phyloP scores from a whole-genome alignment of 64 coral and sea anemone species.

The Stylophora pistillata region DNA sequence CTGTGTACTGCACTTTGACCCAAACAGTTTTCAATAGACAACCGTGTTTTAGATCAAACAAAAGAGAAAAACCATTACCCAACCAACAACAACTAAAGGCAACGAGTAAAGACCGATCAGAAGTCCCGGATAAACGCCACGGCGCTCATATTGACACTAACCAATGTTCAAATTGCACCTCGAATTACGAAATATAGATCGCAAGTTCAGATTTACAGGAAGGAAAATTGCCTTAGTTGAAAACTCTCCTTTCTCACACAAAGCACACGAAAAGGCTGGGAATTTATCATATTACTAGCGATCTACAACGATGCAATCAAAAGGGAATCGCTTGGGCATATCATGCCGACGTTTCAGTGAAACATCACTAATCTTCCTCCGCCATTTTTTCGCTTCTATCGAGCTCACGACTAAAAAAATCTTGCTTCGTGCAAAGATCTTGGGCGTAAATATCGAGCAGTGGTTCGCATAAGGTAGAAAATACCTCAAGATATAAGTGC shows the following conservation, averaged over 20 bases:
- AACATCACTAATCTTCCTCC: not conserved
- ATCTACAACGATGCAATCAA: not conserved
- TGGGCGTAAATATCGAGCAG: not conserved
- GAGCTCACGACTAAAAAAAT: not conserved
- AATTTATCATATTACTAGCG: not conserved
- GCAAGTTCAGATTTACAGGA: no score
- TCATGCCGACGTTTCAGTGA: not conserved
- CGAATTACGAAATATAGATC: no score
- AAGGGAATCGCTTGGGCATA: not conserved
- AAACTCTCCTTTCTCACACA: no score
- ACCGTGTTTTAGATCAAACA: not conserved
- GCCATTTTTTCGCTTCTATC: not conserved
- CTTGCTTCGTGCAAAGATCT: not conserved
- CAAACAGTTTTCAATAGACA: not conserved
- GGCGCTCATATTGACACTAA: no score
- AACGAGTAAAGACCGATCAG: no score
- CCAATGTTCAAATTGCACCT: no score
- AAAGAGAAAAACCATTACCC: not conserved
- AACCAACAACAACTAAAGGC: not conserved
- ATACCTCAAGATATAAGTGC: constrained; percentile 13
- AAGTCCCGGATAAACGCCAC: no score
- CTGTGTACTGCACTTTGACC: not conserved
- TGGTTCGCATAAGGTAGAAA: not conserved
- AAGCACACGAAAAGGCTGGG: constrained; percentile 2
- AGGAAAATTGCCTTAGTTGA: no score